Evolutionary conservation across 2,888 invertebrate genomes (phyloP), one percentile per base, ranked within the genome.

Genomic region (Apoda limacodes): DNA sequence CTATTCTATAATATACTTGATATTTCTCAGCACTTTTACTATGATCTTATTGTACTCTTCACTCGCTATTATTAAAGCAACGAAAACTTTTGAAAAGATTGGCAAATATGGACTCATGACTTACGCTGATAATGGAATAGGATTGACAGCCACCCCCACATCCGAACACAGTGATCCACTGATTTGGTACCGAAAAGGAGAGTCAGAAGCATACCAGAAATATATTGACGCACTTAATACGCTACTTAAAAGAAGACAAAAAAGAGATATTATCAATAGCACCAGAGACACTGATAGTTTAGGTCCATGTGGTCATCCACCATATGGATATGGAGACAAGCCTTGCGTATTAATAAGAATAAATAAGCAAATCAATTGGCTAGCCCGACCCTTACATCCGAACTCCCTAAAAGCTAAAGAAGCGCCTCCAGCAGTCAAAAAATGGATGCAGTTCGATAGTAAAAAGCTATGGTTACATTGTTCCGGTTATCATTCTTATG

Each of bases 321-420:
- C 78, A 1, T 80, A 65, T 29, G 78, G 78, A 0, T 80, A 76
- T 32, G 71, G 67, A 3, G 52, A 58, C 0, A 43, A 41, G 3
- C 78, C 78, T 17, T 80, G 78, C 46, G 43, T 78, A 22, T 48
- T 75, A 28, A 30, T 78, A 43, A 71, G 60, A 38, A 58, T 78
- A 33, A 80, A 78, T 39, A 75, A 60, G 26, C 60, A 60, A 20
- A 43, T 61, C 4, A 50, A 53, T 4, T 78, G 78, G 74, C 40
- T 52, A n/a, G 72, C 59, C 0, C 55, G 56, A 15, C 67, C 78
- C 3, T 28, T 75, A 13, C 38, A 40, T 15, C 9, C 30, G 0
- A 60, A 61, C 34, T 58, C 65, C 0, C 38, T 56, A 1, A 30
- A 42, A 20, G 37, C 46, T 1, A 32, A 45, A 6, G 34, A 48